A percentile compares a stretch with the other conserved stretches of the same genome.
Evolutionary conservation across 1,140 invertebrate genomes (phyloP).

Genomic region (Dufourea novaeangliae): DNA sequence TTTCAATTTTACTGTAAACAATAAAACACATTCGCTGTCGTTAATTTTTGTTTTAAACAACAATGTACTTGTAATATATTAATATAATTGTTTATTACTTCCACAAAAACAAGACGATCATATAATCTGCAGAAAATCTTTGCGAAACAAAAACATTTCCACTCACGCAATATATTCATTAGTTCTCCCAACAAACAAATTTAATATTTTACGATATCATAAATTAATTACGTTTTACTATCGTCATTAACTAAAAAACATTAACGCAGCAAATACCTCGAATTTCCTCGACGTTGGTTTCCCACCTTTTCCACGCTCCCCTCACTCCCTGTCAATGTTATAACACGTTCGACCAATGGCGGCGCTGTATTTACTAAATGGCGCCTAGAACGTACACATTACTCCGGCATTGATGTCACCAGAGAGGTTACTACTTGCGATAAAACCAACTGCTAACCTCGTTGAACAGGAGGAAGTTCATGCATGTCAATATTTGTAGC

Average conservation of each 20-base stretch:
- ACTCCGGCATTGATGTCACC: slow-evolving; percentile 33
- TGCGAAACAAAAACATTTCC: too few relatives aligned
- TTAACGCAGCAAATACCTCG: too few relatives aligned
- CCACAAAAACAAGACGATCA: too few relatives aligned
- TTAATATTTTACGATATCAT: neutral
- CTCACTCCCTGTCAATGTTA: neutral
- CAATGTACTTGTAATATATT: too few relatives aligned
- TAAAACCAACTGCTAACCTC: neutral
- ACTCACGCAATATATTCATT: too few relatives aligned
- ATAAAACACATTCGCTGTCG: too few relatives aligned
- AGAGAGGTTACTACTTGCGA: slow-evolving; percentile 13
- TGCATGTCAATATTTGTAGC: slow-evolving; percentile 12
- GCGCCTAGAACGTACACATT: slow-evolving; percentile 15
- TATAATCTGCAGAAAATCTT: too few relatives aligned
- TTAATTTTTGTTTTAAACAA: too few relatives aligned
- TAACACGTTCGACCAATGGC: neutral
- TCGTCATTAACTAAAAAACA: neutral
- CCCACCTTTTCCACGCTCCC: neutral
- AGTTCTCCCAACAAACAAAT: too few relatives aligned
- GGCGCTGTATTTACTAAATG: neutral
- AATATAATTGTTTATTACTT: too few relatives aligned
- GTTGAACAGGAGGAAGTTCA: neutral
- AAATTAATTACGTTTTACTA: neutral
- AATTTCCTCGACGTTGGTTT: neutral
- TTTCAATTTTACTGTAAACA: too few relatives aligned